phyloP scores from a whole-genome alignment of 2,797 vertebrate species.

The Coreius guichenoti region DNA sequence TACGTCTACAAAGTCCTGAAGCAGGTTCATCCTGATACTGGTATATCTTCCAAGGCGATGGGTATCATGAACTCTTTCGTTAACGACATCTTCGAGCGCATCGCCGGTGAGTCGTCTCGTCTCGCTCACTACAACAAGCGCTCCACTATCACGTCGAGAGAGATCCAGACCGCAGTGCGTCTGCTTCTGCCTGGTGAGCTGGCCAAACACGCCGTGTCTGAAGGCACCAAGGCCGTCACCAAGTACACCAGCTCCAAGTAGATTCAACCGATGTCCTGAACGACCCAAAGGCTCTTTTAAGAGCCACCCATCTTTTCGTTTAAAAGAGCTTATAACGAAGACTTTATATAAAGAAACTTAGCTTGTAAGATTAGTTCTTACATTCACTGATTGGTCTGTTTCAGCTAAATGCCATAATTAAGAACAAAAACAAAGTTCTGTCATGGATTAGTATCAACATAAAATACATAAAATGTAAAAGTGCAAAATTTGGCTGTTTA shows the following conservation, averaged over 20 bases:
- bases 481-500: too few relatives aligned
- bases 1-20: not conserved
- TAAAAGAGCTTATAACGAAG: not conserved
- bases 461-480: too few relatives aligned
- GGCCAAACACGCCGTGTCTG: not conserved
- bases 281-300: not conserved
- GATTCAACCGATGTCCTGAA: fast-evolving
- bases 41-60: not conserved
- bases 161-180: not conserved
- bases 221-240: not conserved
- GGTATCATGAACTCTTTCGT: not conserved
- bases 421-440: too few relatives aligned
- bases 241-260: slow-evolving; percentile 3
- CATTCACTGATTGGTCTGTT: too few relatives aligned
- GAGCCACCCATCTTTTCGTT: not conserved
- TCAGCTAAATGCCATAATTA: too few relatives aligned
- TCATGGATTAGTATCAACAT: too few relatives aligned
- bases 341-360: too few relatives aligned
- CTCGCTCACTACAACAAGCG: not conserved
- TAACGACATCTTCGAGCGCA: not conserved
- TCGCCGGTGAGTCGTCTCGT: not conserved
- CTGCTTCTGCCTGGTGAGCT: not conserved
- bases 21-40: not conserved
- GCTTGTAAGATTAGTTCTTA: too few relatives aligned
- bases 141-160: not conserved